phyloP scores from a whole-genome alignment of 2,113 vertebrate species.

The Triplophysa dalaica region DNA sequence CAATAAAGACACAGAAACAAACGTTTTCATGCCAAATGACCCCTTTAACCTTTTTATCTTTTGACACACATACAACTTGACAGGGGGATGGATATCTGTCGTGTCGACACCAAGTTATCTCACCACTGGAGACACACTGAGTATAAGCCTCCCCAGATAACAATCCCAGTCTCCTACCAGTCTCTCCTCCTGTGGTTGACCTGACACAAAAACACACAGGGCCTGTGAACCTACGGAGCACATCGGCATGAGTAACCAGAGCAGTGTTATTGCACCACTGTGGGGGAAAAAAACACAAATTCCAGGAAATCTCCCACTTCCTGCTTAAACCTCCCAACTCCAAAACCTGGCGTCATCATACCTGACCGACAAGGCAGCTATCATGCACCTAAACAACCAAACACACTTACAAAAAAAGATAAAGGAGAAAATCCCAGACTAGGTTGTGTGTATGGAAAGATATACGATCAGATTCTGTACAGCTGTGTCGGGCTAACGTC shows the following conservation, averaged over 20 bases:
- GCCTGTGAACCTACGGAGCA: conserved; percentile 9
- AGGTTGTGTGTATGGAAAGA: conserved; percentile 7
- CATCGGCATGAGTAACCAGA: conserved; percentile 66
- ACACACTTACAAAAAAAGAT: not conserved
- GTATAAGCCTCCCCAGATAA: not conserved
- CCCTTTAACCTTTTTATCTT: too few species aligned
- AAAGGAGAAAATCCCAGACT: not conserved
- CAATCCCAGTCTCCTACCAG: conserved; percentile 23
- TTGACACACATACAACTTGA: too few species aligned
- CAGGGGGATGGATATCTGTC: not conserved
- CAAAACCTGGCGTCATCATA: conserved; percentile 63
- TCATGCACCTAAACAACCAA: not conserved
- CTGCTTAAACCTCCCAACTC: conserved; percentile 71
- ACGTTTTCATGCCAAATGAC: too few species aligned
- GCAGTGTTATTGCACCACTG: conserved; percentile 74
- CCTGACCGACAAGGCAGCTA: conserved; percentile 56
- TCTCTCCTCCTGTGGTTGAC: conserved; percentile 33
- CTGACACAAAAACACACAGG: conserved; percentile 40
- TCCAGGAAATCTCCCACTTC: conserved; percentile 84
- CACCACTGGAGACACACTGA: not conserved
- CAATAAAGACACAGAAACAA: too few species aligned
- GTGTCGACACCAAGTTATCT: conserved; percentile 17
- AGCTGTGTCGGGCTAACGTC: not conserved
- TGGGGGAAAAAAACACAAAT: conserved; percentile 71
- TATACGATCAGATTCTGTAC: not conserved